phyloP scores from a whole-genome alignment of 1,140 invertebrate species.

The Helicoverpa zea region DNA sequence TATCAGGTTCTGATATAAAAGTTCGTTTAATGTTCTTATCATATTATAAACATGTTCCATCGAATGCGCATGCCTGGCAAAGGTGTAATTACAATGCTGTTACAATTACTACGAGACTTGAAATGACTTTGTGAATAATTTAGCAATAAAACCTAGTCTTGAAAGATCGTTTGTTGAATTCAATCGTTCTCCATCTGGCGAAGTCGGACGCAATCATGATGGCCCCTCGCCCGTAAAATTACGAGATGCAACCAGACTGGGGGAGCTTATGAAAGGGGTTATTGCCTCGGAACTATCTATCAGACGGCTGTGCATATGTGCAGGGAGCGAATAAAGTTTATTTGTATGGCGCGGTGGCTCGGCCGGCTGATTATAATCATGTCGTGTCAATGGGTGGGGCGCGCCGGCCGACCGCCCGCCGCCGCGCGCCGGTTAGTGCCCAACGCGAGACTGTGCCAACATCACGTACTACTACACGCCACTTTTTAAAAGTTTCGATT shows the following conservation, averaged over 20 bases:
- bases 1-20: neutral
- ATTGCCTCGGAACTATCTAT: slow-evolving; percentile 80
- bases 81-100: slow-evolving; percentile 4
- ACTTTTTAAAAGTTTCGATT: slow-evolving; percentile 44
- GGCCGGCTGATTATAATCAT: slow-evolving; percentile 81
- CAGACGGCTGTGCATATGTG: slow-evolving; percentile 74
- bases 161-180: slow-evolving; percentile 32
- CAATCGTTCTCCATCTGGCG: slow-evolving; percentile 54
- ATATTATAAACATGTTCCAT: neutral
- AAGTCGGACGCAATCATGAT: slow-evolving; percentile 69
- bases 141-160: slow-evolving; percentile 29
- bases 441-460: slow-evolving; percentile 66
- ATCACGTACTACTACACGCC: slow-evolving; percentile 64
- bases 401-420: slow-evolving; percentile 61
- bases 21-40: neutral
- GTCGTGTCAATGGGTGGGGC: slow-evolving; percentile 76
- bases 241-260: slow-evolving; percentile 75
- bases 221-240: slow-evolving; percentile 79
- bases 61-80: no score
- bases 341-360: slow-evolving; percentile 77
- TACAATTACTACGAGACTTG: slow-evolving; percentile 6
- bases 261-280: slow-evolving; percentile 82
- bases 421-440: slow-evolving; percentile 69
- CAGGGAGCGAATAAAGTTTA: slow-evolving; percentile 85
- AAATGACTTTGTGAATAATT: slow-evolving; percentile 41